These are phyloP conservation scores for Baronia brevicornis DNA, from an alignment of 2,888 invertebrate genomes.

Conservation along the genomic window DNA sequence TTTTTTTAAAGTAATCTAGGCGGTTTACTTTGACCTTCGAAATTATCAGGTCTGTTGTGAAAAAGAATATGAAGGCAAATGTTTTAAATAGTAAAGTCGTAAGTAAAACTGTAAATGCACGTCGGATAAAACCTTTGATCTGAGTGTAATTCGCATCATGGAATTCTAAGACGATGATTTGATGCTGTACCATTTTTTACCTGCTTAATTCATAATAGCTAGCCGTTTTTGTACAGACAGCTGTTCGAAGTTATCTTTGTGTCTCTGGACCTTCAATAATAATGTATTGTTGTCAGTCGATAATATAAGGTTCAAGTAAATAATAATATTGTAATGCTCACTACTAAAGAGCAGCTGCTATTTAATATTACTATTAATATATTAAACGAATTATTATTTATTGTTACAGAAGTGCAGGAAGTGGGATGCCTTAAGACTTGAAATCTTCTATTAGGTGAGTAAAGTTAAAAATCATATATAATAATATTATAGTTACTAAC, in stretches of 20 bases:
- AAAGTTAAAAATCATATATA: too few species aligned
- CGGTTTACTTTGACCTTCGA: too few species aligned
- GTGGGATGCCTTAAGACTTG: slow-evolving; percentile 48
- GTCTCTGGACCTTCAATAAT: slow-evolving; percentile 23
- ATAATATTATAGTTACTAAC: too few species aligned
- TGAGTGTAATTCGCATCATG: too few species aligned
- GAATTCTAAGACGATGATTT: slow-evolving; percentile 14
- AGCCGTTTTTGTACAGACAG: slow-evolving; percentile 34
- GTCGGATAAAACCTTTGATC: too few species aligned
- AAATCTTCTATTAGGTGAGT: slow-evolving; percentile 51
- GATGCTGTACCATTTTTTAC: slow-evolving; percentile 49
- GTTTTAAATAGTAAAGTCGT: too few species aligned
- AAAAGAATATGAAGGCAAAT: too few species aligned
- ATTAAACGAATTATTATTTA: slow-evolving; percentile 23
- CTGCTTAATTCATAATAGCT: slow-evolving; percentile 49
- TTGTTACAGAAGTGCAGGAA: slow-evolving; percentile 68
- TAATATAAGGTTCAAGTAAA: slow-evolving; percentile 24
- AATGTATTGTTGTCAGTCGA: slow-evolving; percentile 40
- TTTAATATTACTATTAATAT: slow-evolving; percentile 6
- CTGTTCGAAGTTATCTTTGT: slow-evolving; percentile 49
- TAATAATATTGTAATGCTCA: slow-evolving; percentile 21
- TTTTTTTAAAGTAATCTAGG: too few species aligned
- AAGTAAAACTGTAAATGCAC: too few species aligned
- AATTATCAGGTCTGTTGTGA: too few species aligned
- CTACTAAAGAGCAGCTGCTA: slow-evolving; percentile 23